These are phyloP conservation scores for Rhinolophus ferrumequinum DNA, from an alignment of 2,113 vertebrate genomes.

Conservation along the genomic window DNA sequence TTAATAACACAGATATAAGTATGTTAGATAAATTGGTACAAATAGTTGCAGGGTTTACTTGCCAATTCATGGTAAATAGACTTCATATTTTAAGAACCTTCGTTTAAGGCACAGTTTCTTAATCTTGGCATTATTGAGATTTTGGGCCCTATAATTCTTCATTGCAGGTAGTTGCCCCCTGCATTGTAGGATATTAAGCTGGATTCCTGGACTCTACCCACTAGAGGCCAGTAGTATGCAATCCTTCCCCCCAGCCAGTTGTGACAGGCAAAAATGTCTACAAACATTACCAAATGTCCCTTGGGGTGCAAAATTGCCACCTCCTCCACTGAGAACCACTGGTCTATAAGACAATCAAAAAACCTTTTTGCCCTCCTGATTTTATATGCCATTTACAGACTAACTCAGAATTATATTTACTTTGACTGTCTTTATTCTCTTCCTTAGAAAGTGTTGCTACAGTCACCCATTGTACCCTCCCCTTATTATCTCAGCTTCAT, in stretches of 20 bases:
- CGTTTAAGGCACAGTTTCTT: background rate
- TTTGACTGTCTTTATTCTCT: background rate
- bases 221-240: background rate
- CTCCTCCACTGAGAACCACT: background rate
- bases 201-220: background rate
- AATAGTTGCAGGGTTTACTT: background rate
- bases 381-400: background rate
- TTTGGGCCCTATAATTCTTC: background rate
- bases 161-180: background rate
- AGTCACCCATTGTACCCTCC: background rate
- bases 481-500: background rate
- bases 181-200: background rate
- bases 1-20: background rate
- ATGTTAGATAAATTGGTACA: background rate
- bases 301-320: background rate
- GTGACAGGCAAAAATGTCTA: background rate
- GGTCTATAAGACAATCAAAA: background rate
- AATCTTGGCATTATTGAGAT: background rate
- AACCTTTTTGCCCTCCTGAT: background rate
- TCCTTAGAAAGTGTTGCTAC: background rate
- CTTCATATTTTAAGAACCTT: background rate
- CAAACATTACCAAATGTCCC: background rate
- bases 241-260: background rate
- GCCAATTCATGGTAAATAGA: background rate
- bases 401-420: background rate